Base-by-base conservation (phyloP, 1,140 invertebrate species). In the Mamestra configurata region DNA sequence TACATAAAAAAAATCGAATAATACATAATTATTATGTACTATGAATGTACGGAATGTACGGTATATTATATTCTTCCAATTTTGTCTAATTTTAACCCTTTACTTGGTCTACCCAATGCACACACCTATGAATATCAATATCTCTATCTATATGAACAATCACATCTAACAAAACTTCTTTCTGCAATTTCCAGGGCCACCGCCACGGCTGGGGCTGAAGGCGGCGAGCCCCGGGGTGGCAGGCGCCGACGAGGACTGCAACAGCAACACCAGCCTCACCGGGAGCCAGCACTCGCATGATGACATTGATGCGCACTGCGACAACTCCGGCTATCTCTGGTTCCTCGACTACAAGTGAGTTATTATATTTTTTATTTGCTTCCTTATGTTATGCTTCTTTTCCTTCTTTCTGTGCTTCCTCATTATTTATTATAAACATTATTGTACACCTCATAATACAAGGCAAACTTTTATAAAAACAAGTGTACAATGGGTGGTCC, bases 241-340 rank as follows among this genome's bases (percentile, higher is more conserved):
- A 81, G 84, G 84, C 82, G 79, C 72, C 55, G 91, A 92, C 86
- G 93, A 94, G 88, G 92, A 94, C 85, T 94, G 92, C 88, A 94
- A 94, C 86, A 94, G 92, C 85, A 94, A 94, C 88, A 93, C 92
- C 80, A 94, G 92, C 84, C 92, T 94, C 85, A 89, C 92, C 76
- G 92, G 93, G 81, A 92, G 90, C 84, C 92, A 91, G 83, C 91
- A 92, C 84, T 93, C 92, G 76, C 92, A 93, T 87, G 92, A 94
- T 89, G 95, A 95, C 80, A 90, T 94, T 81, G 97, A 98, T 92
- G 98, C 98, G 92, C 97, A 98, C 90, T 98, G 98, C 93, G 98
- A 98, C 93, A 98, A 98, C 95, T 98, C 97, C 80, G 98, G 98
- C 87, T 98, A 98, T 90, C 97, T 98, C 93, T 98, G 98, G 98